Conservation (phyloP, 2,888 invertebrate species). For the Apoda limacodes region DNA sequence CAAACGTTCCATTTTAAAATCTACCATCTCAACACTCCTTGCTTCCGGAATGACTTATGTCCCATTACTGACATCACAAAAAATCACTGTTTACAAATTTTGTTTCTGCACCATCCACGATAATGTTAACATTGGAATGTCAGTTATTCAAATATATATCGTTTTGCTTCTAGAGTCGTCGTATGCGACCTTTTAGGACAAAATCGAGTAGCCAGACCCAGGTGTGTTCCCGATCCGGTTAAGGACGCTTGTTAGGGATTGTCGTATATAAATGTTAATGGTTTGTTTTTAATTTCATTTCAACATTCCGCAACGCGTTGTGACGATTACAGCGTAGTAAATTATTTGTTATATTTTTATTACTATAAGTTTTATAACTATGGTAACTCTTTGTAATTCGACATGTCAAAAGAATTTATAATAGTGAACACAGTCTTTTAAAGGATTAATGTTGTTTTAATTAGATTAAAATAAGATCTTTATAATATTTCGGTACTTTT, state of each 20-base stretch:
- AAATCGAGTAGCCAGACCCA: constrained; percentile 69
- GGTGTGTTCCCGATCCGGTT: constrained; percentile 70
- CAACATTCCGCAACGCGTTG: constrained; percentile 50
- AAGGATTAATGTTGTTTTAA: too few species aligned
- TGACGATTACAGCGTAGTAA: too few species aligned
- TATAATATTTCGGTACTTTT: too few species aligned
- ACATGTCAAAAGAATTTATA: too few species aligned
- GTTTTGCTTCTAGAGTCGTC: constrained; percentile 32
- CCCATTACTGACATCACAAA: constrained; percentile 36
- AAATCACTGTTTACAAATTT: neutral
- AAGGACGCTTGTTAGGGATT: constrained; percentile 68
- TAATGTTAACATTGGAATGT: constrained; percentile 12
- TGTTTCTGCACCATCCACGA: constrained; percentile 7
- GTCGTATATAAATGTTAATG: constrained; percentile 67
- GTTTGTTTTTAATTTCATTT: constrained; percentile 69
- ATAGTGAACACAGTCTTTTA: too few species aligned
- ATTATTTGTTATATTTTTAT: constrained; percentile 59
- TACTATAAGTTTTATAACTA: too few species aligned
- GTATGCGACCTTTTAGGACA: constrained; percentile 66
- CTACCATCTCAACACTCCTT: constrained; percentile 65
- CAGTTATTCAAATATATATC: too few species aligned
- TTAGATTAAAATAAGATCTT: too few species aligned
- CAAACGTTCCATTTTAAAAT: constrained; percentile 71
- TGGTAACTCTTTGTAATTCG: too few species aligned
- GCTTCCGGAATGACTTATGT: constrained; percentile 66